phyloP scores from a whole-genome alignment of 2,797 vertebrate genomes.

The Amazona ochrocephala region DNA sequence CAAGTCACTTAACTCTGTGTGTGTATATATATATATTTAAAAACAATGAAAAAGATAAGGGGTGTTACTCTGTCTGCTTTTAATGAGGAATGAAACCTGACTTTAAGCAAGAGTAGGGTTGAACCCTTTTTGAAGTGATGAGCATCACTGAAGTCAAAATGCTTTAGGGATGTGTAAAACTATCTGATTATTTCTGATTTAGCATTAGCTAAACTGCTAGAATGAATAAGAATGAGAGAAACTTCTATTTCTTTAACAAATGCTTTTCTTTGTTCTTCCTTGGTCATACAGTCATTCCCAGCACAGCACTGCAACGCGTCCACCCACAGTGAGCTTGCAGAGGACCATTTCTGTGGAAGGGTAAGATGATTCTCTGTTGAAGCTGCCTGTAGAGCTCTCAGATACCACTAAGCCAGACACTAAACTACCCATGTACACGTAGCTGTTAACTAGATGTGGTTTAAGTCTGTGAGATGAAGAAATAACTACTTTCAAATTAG shows the following conservation, averaged over 20 bases:
- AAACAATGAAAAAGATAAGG: not conserved
- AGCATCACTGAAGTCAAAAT: not conserved
- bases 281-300: conserved; percentile 77
- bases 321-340: conserved; percentile 81
- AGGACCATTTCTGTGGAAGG: conserved; percentile 82
- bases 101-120: not conserved
- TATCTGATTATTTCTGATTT: not conserved
- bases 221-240: not conserved
- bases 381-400: conserved; percentile 11
- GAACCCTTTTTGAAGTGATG: not conserved
- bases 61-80: not conserved
- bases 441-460: not conserved
- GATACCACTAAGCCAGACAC: not conserved
- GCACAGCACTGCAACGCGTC: conserved; percentile 79
- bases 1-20: not conserved
- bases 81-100: not conserved
- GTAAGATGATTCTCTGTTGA: conserved; percentile 72
- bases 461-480: not conserved
- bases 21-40: not conserved
- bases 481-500: not conserved
- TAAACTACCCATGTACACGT: not conserved
- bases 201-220: not conserved
- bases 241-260: conserved; percentile 15
- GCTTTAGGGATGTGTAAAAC: not conserved
- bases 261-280: conserved; percentile 63